Evolutionary conservation across 2,888 invertebrate genomes (phyloP), one percentile per base, ranked within the genome.

Genomic region (Ischnus inquisitorius): DNA sequence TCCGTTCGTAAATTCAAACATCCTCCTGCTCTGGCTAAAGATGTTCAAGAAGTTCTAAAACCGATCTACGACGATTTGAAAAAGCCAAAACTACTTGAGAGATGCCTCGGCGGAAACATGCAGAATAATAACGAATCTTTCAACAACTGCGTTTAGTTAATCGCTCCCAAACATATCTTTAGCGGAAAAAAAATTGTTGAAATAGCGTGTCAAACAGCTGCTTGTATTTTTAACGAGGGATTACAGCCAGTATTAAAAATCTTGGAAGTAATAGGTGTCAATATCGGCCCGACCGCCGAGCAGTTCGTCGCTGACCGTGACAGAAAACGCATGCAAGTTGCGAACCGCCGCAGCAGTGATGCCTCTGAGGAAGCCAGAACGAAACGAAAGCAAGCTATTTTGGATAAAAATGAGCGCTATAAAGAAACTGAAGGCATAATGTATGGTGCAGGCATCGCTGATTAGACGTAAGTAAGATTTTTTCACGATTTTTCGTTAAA

Each of bases 111-210:
- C 25, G 77, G 80, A 19, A 83, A 85, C 46, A 86, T 85, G 25
- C 86, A 87, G 51, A 88, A 88, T 65, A 86, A 83, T 22, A 87
- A 87, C 68, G 87, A 88, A 62, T 74, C 71, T 72, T 88, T 88
- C 74, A 87, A 86, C 75, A 67, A 65, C 16, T 77, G 72, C n/a
- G 83, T 88, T 39, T 87, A 86, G 75, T 39, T 65, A 28, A 78
- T 85, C 71, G 83, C 84, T 16, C 86, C 86, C 28, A 88, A 88
- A 71, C 86, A 85, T 72, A 67, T 85, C 39, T 83, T 83, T 65
- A 14, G 43, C 43, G 43, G 43, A 46, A 46, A 46, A 46, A 46
- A 46, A 46, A 46, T 46, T 46, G 43, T 46, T 46, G 43, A 46
- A 14, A 87, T 87, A 46, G 77, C 85, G 54, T 67, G 67, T 28